Percentiles rank a stretch among this genome's conserved stretches.
phyloP scores from a whole-genome alignment of 2,797 vertebrate genomes.

The Streptopelia turtur region DNA sequence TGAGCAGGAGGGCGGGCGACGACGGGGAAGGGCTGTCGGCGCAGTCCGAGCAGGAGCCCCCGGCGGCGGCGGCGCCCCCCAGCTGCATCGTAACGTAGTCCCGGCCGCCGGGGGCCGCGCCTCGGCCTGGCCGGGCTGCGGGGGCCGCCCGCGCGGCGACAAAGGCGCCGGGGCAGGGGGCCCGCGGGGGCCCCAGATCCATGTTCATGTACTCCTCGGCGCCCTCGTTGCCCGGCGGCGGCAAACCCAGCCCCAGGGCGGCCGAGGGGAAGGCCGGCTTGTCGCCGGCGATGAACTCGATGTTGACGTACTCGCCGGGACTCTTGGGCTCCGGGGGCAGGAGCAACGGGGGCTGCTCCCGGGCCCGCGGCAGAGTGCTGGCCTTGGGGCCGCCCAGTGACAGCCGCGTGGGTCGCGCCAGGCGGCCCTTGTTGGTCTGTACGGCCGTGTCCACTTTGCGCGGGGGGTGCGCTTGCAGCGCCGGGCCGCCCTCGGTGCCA shows the following conservation, averaged over 20 bases:
- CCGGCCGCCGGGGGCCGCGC: constrained; percentile 41
- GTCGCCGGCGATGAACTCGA: constrained; percentile 80
- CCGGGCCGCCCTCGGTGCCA: constrained; percentile 27
- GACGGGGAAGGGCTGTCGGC: constrained; percentile 70
- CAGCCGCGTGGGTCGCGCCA: constrained; percentile 82
- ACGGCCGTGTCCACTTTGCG: constrained; percentile 77
- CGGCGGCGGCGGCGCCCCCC: not conserved
- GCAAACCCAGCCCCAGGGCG: constrained; percentile 55
- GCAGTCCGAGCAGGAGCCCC: constrained; percentile 71
- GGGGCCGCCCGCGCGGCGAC: constrained; percentile 1
- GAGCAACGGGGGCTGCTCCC: constrained; percentile 78
- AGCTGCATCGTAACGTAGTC: constrained; percentile 85
- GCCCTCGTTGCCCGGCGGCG: constrained; percentile 57
- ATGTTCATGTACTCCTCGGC: constrained; percentile 87
- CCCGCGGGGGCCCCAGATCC: constrained; percentile 77
- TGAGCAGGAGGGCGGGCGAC: constrained; percentile 58
- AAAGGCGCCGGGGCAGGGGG: constrained; percentile 55
- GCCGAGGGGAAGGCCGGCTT: constrained; percentile 73
- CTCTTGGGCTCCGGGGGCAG: constrained; percentile 85
- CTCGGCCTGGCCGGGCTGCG: constrained; percentile 41
- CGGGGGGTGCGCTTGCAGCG: constrained; percentile 66
- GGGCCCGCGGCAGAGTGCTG: constrained; percentile 84
- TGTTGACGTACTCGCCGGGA: constrained; percentile 88
- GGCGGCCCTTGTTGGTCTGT: constrained; percentile 76
- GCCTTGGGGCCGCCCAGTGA: constrained; percentile 84